Evolutionary conservation across 37 sponge, comb jelly and placozoan genomes (phyloP), one percentile per base, ranked within the genome.

Genomic region (Spongilla lacustris): DNA sequence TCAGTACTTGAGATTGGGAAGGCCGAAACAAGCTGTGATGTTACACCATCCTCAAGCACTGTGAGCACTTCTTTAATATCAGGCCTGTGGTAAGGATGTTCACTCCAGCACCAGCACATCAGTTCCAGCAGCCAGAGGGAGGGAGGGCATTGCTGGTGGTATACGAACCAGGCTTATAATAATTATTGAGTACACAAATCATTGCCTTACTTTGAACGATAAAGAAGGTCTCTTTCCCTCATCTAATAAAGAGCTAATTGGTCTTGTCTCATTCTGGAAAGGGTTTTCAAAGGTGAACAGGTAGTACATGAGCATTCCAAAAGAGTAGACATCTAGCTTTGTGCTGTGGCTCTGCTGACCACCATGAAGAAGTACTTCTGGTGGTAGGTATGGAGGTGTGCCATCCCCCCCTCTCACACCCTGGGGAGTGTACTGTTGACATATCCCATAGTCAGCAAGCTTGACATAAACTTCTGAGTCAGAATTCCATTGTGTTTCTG

Each of bases 101-200:
- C 84, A 36, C 91, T 91, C 96, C 96, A 96, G 69, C 96, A 93
- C 94, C 94, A 96, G 35, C 88, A 85, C 96, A 96, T 96, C 77
- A 96, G 73, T 76, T 94, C 95, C 70, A 85, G 82, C 84, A 94
- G 82, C 66, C 68, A 72, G 6, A 87, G 76, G 2, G 88, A 78
- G 27, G 50, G 68, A 17, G 92, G 92, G 11, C 77, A 68, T 34
- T 67, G 68, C 95, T 58, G 21, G 14, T 58, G 58, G 58, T 58
- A 58, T 17, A n/a, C n/a, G n/a, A n/a, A n/a, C n/a, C n/a, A n/a
- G n/a, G n/a, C n/a, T n/a, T n/a, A n/a, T n/a, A n/a, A n/a, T n/a
- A n/a, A n/a, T n/a, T n/a, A n/a, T n/a, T n/a, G n/a, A n/a, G n/a
- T n/a, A n/a, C n/a, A n/a, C n/a, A n/a, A n/a, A n/a, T n/a, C n/a